Percentiles rank a stretch among this genome's conserved stretches.
Conservation (phyloP, 2,888 invertebrate genomes). For the Watsonalla binaria region DNA sequence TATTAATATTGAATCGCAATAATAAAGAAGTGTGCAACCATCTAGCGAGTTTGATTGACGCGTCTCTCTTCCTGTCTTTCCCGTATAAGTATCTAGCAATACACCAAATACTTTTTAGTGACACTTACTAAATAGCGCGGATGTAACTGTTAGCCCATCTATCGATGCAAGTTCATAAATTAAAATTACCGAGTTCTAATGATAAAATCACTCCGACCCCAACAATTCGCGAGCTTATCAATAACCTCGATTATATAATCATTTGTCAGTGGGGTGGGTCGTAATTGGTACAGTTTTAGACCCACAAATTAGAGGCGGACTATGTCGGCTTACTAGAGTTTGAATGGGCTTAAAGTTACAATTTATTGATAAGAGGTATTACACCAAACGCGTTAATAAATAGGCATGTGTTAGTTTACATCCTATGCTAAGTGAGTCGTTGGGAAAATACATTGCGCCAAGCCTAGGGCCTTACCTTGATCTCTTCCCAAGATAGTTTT, state of each 20-base stretch:
- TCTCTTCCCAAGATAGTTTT: too few species aligned
- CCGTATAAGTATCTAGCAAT: too few species aligned
- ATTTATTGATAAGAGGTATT: conserved; percentile 39
- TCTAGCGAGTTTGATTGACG: too few species aligned
- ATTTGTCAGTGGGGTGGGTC: neutral
- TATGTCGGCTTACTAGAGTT: conserved; percentile 25
- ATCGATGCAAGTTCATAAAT: too few species aligned
- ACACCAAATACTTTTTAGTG: too few species aligned
- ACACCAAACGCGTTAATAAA: neutral
- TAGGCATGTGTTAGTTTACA: neutral
- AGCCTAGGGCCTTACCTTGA: too few species aligned
- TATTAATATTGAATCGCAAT: too few species aligned
- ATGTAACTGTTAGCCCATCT: too few species aligned
- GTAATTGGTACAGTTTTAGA: conserved; percentile 11
- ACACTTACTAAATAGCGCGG: too few species aligned
- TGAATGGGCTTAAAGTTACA: conserved; percentile 32
- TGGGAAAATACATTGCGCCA: too few species aligned
- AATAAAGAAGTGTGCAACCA: too few species aligned
- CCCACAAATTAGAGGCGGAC: conserved; percentile 32
- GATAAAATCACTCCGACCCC: neutral
- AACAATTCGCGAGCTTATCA: neutral
- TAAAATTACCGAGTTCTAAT: neutral
- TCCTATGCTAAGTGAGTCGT: neutral
- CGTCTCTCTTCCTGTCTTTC: too few species aligned
- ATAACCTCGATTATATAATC: neutral